Evolutionary conservation across 1,140 invertebrate genomes (phyloP).

Genomic region (Zaprionus ghesquierei): DNA sequence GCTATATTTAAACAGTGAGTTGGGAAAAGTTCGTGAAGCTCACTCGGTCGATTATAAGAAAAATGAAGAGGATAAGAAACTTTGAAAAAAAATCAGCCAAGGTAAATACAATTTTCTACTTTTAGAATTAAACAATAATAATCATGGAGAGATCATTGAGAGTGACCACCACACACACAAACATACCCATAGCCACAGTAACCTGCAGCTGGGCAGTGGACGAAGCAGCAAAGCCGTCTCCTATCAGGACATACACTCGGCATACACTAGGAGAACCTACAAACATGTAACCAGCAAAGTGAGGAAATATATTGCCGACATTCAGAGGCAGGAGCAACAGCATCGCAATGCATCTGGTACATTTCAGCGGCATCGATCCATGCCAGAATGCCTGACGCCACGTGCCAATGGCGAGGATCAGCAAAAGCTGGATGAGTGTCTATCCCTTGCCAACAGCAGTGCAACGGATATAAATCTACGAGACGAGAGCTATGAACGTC

Average conservation of each 20-base stretch:
- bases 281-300: slow-evolving; percentile 77
- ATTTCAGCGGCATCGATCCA: slow-evolving; percentile 67
- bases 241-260: slow-evolving; percentile 72
- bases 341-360: slow-evolving; percentile 14
- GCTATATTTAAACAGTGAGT: slow-evolving; percentile 50
- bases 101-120: not conserved
- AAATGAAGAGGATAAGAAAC: not conserved
- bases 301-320: slow-evolving; percentile 67
- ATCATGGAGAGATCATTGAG: not conserved
- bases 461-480: slow-evolving; percentile 11
- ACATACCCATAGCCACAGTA: not conserved
- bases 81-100: not conserved
- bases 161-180: not conserved
- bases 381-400: slow-evolving; percentile 66
- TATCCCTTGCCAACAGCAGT: slow-evolving; percentile 36
- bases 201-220: slow-evolving; percentile 12
- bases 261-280: slow-evolving; percentile 68
- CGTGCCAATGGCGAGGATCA: slow-evolving; percentile 41
- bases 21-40: slow-evolving; percentile 49
- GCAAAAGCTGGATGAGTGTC: slow-evolving; percentile 32
- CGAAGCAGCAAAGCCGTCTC: slow-evolving; percentile 59
- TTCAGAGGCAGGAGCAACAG: slow-evolving; percentile 47
- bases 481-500: slow-evolving; percentile 45
- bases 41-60: slow-evolving; percentile 39
- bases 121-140: not conserved